A percentile compares a stretch with the other conserved stretches of the same genome.
Evolutionary conservation across 2,797 vertebrate genomes (phyloP).

Genomic region (Myotis planiceps): DNA sequence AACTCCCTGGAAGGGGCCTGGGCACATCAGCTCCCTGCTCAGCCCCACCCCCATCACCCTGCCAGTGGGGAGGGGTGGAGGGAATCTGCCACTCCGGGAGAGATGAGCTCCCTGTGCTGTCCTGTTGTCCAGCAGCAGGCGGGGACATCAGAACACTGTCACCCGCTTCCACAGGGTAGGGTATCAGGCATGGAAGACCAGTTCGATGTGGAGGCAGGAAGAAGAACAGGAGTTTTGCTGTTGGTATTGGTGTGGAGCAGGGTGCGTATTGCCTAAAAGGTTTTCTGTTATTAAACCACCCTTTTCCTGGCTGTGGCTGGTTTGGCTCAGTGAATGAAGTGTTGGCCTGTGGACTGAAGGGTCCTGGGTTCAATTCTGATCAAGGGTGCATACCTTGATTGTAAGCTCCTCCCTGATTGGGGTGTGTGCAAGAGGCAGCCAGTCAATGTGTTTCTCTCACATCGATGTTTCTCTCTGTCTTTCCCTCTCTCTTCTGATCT

Average conservation of each 20-base stretch:
- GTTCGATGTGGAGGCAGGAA: not conserved
- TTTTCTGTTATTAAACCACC: not conserved
- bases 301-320: not conserved
- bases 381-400: too few relatives aligned
- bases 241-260: not conserved
- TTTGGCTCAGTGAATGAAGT: too few relatives aligned
- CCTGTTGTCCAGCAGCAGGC: not conserved
- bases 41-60: not conserved
- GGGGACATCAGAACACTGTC: not conserved
- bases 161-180: not conserved
- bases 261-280: not conserved
- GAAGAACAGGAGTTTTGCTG: not conserved
- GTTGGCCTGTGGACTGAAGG: too few relatives aligned
- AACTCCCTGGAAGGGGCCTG: not conserved
- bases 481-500: too few relatives aligned
- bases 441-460: too few relatives aligned
- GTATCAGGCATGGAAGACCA: not conserved
- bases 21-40: not conserved
- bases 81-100: not conserved
- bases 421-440: too few relatives aligned
- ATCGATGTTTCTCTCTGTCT: too few relatives aligned
- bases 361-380: too few relatives aligned
- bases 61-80: not conserved
- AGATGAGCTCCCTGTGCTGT: not conserved
- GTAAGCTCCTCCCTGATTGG: too few relatives aligned